Percentiles rank a stretch among this genome's conserved stretches.
phyloP scores from a whole-genome alignment of 2,797 vertebrate genomes.

The Gouania willdenowi region DNA sequence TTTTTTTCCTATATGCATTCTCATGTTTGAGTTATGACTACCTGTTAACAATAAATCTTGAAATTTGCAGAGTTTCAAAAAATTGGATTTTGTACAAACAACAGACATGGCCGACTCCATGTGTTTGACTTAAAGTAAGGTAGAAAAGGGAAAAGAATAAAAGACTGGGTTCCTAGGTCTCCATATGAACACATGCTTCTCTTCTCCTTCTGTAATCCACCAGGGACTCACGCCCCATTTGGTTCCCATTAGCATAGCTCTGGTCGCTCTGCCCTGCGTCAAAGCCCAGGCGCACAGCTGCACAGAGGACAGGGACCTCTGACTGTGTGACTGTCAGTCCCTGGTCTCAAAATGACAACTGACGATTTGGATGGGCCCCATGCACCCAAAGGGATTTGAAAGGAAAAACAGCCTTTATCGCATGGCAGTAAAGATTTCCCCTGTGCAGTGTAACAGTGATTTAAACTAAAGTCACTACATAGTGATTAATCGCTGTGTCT shows the following conservation, averaged over 20 bases:
- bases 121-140: constrained; percentile 47
- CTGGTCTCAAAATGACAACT: constrained; percentile 55
- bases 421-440: neutral
- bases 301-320: constrained; percentile 72
- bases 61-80: constrained; percentile 10
- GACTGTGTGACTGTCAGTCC: constrained; percentile 56
- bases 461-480: constrained; percentile 21
- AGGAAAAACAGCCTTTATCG: constrained; percentile 10
- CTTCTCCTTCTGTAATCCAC: constrained; percentile 68
- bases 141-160: constrained; percentile 13
- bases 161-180: constrained; percentile 51
- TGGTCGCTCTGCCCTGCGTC: constrained; percentile 71
- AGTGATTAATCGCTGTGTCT: constrained; percentile 57
- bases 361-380: constrained; percentile 45
- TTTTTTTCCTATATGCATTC: neutral
- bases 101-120: constrained; percentile 35
- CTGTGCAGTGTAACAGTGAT: neutral
- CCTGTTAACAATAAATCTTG: constrained; percentile 14
- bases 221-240: constrained; percentile 74
- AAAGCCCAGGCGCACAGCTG: constrained; percentile 73
- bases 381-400: constrained; percentile 44
- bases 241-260: constrained; percentile 76
- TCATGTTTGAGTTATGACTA: constrained; percentile 3
- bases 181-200: constrained; percentile 69
- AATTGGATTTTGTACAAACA: constrained; percentile 45